phyloP scores from a whole-genome alignment of 2,888 invertebrate genomes.

The Drosophila nr. perissopoda region DNA sequence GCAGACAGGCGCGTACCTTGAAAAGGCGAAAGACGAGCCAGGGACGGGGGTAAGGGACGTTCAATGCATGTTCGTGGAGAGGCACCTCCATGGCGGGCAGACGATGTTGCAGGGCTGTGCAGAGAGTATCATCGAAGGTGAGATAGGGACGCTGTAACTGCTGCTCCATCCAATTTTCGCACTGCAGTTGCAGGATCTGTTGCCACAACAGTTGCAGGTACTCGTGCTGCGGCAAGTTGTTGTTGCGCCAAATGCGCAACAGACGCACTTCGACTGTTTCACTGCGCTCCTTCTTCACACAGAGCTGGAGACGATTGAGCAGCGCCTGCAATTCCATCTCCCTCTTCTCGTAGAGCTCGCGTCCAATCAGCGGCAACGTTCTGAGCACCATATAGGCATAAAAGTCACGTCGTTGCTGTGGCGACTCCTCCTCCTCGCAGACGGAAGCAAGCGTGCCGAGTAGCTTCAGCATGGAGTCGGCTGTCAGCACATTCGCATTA shows the following conservation, averaged over 20 bases:
- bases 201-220: slow-evolving; percentile 98
- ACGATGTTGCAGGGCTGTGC: slow-evolving; percentile 97
- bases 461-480: slow-evolving; percentile 94
- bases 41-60: slow-evolving; percentile 94
- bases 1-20: slow-evolving; percentile 97
- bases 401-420: slow-evolving; percentile 93
- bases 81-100: slow-evolving; percentile 87
- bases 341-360: slow-evolving; percentile 97
- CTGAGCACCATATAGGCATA: slow-evolving; percentile 95
- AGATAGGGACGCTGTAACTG: slow-evolving; percentile 97
- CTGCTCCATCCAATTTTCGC: slow-evolving; percentile 98
- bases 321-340: slow-evolving; percentile 95
- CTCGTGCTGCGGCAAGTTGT: slow-evolving; percentile 94
- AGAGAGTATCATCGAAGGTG: slow-evolving; percentile 96
- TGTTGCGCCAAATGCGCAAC: slow-evolving; percentile 95
- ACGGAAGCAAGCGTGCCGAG: slow-evolving; percentile 94
- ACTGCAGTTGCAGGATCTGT: slow-evolving; percentile 93
- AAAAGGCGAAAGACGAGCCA: slow-evolving; percentile 97
- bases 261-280: slow-evolving; percentile 93
- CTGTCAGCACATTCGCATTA: slow-evolving; percentile 97
- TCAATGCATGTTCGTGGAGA: slow-evolving; percentile 85
- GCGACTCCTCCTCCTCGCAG: slow-evolving; percentile 95
- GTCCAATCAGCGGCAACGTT: slow-evolving; percentile 96
- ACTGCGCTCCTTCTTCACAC: slow-evolving; percentile 94
- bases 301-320: slow-evolving; percentile 94